Evolutionary conservation across 2,797 vertebrate genomes (phyloP).

Genomic region (Astyanax mexicanus): DNA sequence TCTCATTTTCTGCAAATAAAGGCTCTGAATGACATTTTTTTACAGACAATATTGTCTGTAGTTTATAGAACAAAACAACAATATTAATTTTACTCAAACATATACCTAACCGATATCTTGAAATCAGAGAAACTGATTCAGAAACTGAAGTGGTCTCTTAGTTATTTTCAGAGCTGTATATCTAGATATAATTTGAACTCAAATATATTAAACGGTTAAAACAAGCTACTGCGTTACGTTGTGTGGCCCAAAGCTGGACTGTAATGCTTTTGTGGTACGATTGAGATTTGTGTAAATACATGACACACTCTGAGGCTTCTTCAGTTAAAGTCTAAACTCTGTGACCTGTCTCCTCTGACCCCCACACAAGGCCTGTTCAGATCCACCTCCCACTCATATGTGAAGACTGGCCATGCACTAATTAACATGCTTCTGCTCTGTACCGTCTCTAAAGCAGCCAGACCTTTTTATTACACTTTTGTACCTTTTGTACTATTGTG

Average conservation of each 20-base stretch:
- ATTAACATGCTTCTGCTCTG: conserved; percentile 68
- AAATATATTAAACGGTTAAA: too few relatives aligned
- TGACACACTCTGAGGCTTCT: conserved; percentile 4
- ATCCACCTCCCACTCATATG: conserved; percentile 40
- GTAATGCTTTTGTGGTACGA: conserved; percentile 4
- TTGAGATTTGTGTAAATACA: conserved; percentile 30
- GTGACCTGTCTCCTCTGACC: conserved; percentile 34
- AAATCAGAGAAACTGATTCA: too few relatives aligned
- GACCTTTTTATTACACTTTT: background rate
- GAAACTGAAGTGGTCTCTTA: too few relatives aligned
- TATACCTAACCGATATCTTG: too few relatives aligned
- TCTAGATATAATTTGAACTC: too few relatives aligned
- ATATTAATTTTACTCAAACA: too few relatives aligned
- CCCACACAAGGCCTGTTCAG: conserved; percentile 24
- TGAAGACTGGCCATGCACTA: conserved; percentile 64
- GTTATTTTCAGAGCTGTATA: too few relatives aligned
- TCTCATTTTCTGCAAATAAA: too few relatives aligned
- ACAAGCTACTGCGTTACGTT: conserved; percentile 4
- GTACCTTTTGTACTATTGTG: background rate
- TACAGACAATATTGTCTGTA: too few relatives aligned
- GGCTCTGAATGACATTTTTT: too few relatives aligned
- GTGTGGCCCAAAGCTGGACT: background rate
- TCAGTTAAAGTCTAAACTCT: conserved; percentile 6
- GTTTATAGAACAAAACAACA: too few relatives aligned
- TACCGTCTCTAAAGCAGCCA: conserved; percentile 8